Conservation (phyloP, 2,888 invertebrate species). For the Epinotia brunnichana region DNA sequence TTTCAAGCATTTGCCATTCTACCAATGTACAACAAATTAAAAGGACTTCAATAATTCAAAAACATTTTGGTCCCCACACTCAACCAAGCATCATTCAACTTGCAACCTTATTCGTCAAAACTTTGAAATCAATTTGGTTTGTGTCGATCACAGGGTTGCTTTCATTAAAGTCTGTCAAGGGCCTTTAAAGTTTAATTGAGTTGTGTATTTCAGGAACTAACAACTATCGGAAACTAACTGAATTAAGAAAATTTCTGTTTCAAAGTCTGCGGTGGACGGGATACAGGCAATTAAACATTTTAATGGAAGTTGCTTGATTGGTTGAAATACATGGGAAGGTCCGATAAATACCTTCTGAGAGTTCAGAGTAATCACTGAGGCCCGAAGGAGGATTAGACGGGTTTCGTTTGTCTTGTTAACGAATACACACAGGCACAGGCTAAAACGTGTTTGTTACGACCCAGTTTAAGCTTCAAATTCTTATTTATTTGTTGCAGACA, state of each 20-base stretch:
- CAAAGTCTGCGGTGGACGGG: slow-evolving; percentile 47
- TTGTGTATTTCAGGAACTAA: slow-evolving; percentile 71
- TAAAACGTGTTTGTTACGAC: no score
- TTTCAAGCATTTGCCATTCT: slow-evolving; percentile 33
- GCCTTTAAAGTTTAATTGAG: slow-evolving; percentile 77
- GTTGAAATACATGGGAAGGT: slow-evolving; percentile 17
- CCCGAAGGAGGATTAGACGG: slow-evolving; percentile 12
- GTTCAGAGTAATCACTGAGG: slow-evolving; percentile 24
- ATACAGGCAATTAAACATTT: slow-evolving; percentile 42
- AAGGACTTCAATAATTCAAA: slow-evolving; percentile 46
- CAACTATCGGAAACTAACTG: slow-evolving; percentile 66
- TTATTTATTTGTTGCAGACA: no score
- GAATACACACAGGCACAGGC: background rate
- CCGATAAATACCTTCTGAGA: slow-evolving; percentile 13
- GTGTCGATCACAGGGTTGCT: slow-evolving; percentile 49
- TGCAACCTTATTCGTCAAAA: background rate
- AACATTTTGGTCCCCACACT: slow-evolving; percentile 40
- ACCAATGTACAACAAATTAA: slow-evolving; percentile 46
- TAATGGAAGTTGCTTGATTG: slow-evolving; percentile 35
- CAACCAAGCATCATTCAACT: background rate
- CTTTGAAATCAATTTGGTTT: slow-evolving; percentile 2
- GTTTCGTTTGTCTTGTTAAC: slow-evolving; percentile 22
- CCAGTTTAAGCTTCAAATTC: no score
- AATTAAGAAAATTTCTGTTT: slow-evolving; percentile 60
- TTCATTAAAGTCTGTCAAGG: slow-evolving; percentile 66